Conservation (phyloP, 2,113 vertebrate genomes). For the Callospermophilus lateralis region DNA sequence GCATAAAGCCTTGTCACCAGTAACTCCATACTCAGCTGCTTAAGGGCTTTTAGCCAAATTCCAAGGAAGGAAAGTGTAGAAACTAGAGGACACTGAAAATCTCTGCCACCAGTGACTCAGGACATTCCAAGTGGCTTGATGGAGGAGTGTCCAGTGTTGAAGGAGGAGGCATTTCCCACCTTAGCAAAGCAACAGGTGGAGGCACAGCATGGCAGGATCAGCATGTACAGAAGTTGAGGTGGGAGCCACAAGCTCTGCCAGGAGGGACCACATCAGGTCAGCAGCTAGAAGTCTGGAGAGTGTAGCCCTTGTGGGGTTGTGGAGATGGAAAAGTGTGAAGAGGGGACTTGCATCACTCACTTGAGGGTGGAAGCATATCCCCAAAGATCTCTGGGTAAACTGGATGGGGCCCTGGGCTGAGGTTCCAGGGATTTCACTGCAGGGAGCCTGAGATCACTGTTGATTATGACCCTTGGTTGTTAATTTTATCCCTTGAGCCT, state of each 20-base stretch:
- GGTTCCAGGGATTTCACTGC: neutral
- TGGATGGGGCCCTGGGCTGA: neutral
- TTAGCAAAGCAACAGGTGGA: neutral
- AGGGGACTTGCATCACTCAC: neutral
- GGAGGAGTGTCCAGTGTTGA: neutral
- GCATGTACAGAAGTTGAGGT: fast-evolving
- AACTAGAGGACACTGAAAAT: neutral
- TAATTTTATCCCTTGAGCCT: constrained; percentile 64
- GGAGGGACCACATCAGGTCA: neutral
- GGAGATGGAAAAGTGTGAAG: neutral
- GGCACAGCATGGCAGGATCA: too few species aligned
- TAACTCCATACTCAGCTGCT: constrained; percentile 55
- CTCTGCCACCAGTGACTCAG: neutral
- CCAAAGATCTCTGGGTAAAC: neutral
- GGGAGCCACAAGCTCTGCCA: neutral
- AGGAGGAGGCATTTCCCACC: neutral
- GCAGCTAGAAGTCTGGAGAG: neutral
- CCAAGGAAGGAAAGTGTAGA: neutral
- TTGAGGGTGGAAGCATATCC: neutral
- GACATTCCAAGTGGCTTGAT: neutral
- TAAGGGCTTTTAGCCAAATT: constrained; percentile 41
- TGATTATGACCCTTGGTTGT: constrained; percentile 45
- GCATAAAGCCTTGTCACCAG: constrained; percentile 34
- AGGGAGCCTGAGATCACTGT: constrained; percentile 11
- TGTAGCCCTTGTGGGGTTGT: fast-evolving